These are phyloP conservation scores for Rousettus leschenaultii DNA, from an alignment of 2,113 vertebrate species.

Conservation along the genomic window DNA sequence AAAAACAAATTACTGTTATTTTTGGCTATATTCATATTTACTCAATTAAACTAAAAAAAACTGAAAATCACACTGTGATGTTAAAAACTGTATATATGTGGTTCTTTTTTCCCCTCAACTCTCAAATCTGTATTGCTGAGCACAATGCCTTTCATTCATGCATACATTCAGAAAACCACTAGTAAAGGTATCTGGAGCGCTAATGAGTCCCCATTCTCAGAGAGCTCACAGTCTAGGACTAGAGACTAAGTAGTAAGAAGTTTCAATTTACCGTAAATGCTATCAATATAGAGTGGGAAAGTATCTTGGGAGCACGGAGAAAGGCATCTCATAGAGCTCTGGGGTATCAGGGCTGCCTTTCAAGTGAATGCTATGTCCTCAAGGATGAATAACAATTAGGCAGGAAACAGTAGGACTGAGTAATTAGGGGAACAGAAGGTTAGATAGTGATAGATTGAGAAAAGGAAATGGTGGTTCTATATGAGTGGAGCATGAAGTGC, in stretches of 20 bases:
- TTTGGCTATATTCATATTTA: background rate
- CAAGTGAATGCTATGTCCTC: background rate
- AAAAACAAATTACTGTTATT: background rate
- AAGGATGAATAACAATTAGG: background rate
- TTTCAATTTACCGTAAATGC: background rate
- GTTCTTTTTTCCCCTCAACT: background rate
- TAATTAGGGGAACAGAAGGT: background rate
- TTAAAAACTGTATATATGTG: background rate
- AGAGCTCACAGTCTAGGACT: background rate
- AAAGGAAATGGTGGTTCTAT: accelerated
- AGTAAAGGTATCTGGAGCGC: background rate
- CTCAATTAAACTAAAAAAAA: background rate
- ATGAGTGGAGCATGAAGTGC: no score
- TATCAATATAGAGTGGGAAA: background rate
- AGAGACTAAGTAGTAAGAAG: background rate
- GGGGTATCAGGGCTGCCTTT: background rate
- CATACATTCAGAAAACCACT: background rate
- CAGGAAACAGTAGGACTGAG: background rate
- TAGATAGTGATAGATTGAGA: background rate
- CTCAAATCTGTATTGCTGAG: background rate
- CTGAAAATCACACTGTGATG: background rate
- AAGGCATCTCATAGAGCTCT: background rate
- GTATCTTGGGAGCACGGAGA: background rate
- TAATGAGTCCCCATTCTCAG: background rate
- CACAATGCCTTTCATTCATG: background rate